Conservation (phyloP, 2,888 invertebrate genomes). For the Microctonus aethiopoides region DNA sequence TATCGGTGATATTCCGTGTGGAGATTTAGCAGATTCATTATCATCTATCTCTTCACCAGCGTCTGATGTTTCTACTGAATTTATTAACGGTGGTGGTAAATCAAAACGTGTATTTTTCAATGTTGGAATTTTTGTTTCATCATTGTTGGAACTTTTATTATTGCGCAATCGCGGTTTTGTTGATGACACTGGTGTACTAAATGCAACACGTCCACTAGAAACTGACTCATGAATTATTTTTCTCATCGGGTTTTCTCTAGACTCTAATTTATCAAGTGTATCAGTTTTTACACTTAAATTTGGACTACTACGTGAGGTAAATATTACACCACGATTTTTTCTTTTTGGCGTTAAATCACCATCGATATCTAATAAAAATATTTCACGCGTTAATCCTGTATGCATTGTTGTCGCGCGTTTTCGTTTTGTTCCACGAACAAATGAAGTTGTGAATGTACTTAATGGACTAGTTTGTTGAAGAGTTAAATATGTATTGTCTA, state of each 20-base stretch:
- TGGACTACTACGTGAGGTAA: slow-evolving; percentile 67
- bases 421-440: slow-evolving; percentile 57
- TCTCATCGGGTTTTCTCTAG: slow-evolving; percentile 18
- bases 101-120: slow-evolving; percentile 75
- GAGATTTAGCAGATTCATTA: slow-evolving; percentile 51
- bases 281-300: neutral
- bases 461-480: slow-evolving; percentile 59
- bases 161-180: slow-evolving; percentile 48
- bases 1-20: slow-evolving; percentile 70
- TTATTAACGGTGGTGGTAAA: slow-evolving; percentile 63
- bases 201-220: slow-evolving; percentile 74
- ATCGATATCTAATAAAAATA: slow-evolving; percentile 73
- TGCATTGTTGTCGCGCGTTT: slow-evolving; percentile 47
- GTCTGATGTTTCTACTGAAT: slow-evolving; percentile 31
- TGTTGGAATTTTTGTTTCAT: slow-evolving; percentile 43
- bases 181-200: slow-evolving; percentile 82
- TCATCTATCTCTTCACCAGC: neutral
- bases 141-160: slow-evolving; percentile 41
- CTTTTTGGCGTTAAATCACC: slow-evolving; percentile 75
- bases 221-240: slow-evolving; percentile 43
- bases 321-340: slow-evolving; percentile 67
- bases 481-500: slow-evolving; percentile 48
- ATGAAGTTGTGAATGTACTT: slow-evolving; percentile 50
- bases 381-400: slow-evolving; percentile 77
- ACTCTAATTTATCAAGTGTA: slow-evolving; percentile 30